Evolutionary conservation across 2,113 vertebrate species (phyloP).

Genomic region (Cebus imitator): DNA sequence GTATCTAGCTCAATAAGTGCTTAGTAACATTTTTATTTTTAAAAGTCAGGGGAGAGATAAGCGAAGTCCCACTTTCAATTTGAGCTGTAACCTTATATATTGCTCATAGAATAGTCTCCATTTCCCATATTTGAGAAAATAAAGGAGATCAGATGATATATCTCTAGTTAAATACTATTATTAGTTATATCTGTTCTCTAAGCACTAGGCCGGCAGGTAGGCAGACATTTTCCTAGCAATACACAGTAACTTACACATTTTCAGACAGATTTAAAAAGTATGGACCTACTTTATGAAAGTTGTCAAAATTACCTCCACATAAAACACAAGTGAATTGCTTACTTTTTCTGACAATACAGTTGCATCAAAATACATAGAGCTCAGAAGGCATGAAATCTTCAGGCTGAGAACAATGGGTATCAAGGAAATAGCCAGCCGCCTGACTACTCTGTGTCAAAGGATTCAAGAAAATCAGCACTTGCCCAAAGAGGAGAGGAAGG

Average conservation of each 20-base stretch:
- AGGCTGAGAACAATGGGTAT: not conserved
- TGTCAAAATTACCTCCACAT: constrained; percentile 33
- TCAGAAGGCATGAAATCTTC: not conserved
- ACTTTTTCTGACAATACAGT: not conserved
- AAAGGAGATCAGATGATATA: not conserved
- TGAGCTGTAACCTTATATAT: not conserved
- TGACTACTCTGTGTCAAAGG: not conserved
- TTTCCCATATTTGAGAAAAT: constrained; percentile 30
- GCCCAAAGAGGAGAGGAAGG: not conserved
- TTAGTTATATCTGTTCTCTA: not conserved
- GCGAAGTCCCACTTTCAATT: not conserved
- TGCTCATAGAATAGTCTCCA: not conserved
- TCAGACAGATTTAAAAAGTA: not conserved
- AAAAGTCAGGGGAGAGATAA: not conserved
- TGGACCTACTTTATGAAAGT: not conserved
- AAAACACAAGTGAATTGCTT: not conserved
- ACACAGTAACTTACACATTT: not conserved
- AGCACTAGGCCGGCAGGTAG: not conserved
- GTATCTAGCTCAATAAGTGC: constrained; percentile 10
- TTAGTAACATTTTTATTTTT: constrained; percentile 27
- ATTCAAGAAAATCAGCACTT: not conserved
- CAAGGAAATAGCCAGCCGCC: not conserved
- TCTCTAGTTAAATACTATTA: constrained; percentile 8
- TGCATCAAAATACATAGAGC: not conserved
- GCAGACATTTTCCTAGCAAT: not conserved